Evolutionary conservation across 2,888 invertebrate genomes (phyloP).

Genomic region (Amphipyra tragopoginis): DNA sequence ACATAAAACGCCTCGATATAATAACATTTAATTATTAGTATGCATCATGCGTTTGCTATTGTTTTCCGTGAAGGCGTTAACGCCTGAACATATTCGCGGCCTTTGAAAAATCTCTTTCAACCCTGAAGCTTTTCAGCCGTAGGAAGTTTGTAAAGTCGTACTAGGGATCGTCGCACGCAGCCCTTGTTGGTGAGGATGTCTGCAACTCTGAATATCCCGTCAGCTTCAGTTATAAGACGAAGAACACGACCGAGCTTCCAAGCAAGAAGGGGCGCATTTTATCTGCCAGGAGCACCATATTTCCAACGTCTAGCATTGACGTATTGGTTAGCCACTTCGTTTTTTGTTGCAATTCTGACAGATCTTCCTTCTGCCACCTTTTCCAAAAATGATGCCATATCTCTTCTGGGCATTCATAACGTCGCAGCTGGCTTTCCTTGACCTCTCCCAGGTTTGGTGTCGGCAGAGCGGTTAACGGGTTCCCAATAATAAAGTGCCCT

Average conservation of each 20-base stretch:
- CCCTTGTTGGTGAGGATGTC: slow-evolving; percentile 19
- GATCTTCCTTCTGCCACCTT: no score
- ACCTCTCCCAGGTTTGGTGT: neutral
- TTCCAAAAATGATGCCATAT: no score
- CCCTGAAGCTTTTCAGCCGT: slow-evolving; percentile 8
- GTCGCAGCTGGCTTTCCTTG: neutral
- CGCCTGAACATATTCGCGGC: no score
- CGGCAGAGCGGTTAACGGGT: no score
- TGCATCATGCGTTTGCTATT: no score
- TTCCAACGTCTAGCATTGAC: slow-evolving; percentile 29
- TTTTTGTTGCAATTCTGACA: no score
- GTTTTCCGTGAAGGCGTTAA: no score
- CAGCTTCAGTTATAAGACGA: slow-evolving; percentile 4
- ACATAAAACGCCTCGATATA: no score
- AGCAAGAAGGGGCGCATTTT: slow-evolving; percentile 13
- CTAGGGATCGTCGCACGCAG: slow-evolving; percentile 15
- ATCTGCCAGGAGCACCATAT: slow-evolving; percentile 42
- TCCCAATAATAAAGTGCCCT: no score
- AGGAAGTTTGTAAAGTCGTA: slow-evolving; percentile 15
- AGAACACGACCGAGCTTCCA: slow-evolving; percentile 15
- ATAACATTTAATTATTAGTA: no score
- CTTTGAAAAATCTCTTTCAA: no score
- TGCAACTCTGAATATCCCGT: slow-evolving; percentile 17
- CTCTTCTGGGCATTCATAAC: slow-evolving; percentile 28
- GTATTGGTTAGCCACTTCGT: no score